Base-by-base conservation (phyloP, 2,888 invertebrate genomes). In the Orchesellides sinensis region DNA sequence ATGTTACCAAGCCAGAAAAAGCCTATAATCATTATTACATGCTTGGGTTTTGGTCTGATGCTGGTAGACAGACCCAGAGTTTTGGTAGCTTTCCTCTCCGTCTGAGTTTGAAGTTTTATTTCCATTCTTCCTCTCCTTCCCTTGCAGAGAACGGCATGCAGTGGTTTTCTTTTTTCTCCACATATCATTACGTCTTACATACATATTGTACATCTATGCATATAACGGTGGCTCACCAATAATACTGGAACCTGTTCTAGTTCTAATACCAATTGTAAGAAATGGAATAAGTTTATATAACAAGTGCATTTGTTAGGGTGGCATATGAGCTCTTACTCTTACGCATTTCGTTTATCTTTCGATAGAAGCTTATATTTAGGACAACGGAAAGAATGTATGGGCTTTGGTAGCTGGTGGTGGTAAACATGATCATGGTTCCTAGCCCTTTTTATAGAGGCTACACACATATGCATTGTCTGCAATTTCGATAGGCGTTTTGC, bases 271-370 rank as follows among this genome's bases (percentile, higher is more conserved):
- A n/a, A n/a, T n/a, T n/a, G n/a, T n/a, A n/a, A n/a, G n/a, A n/a
- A n/a, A n/a, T n/a, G n/a, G n/a, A n/a, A n/a, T n/a, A n/a, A n/a
- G n/a, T n/a, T n/a, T n/a, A n/a, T n/a, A n/a, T n/a, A n/a, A n/a
- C n/a, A n/a, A n/a, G n/a, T n/a, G n/a, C n/a, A n/a, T n/a, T n/a
- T n/a, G 59, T 21, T 8, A 6, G 32, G 12, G 21, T 32, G 35
- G 70, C 35, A 54, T n/a, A n/a, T 40, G 17, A 45, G 45, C 59
- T 17, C 45, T 47, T 32, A 52, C 32, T 52, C n/a, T n/a, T 59
- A 73, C 73, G 73, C 63, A 73, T 61, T 63, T 63, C 63, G 14
- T 35, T 49, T 32, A 21, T 23, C 49, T 47, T 45, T 45, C 35
- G 40, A 19, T 32, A 49, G 4, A 40, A 3, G 1, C 52, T 29